A percentile compares a stretch with the other conserved stretches of the same genome.
Evolutionary conservation across 2,113 vertebrate species (phyloP).

Genomic region (Alosa alosa): DNA sequence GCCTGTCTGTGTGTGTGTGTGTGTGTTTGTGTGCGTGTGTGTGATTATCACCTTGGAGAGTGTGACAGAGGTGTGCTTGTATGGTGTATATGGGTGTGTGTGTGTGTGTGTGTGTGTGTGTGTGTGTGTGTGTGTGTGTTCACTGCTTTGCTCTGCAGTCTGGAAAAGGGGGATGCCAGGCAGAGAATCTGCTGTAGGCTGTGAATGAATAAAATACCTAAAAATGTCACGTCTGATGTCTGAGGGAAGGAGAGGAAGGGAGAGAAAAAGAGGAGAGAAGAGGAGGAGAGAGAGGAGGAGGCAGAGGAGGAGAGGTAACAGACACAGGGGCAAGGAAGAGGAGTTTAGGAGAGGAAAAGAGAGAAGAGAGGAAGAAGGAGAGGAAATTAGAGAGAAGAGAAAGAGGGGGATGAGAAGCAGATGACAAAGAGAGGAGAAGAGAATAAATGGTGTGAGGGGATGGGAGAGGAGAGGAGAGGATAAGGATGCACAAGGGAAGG

Average conservation of each 20-base stretch:
- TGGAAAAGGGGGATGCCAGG: background rate
- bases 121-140: background rate
- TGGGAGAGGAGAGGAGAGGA: background rate
- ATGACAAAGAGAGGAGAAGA: background rate
- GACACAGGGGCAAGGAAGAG: background rate
- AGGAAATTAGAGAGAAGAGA: background rate
- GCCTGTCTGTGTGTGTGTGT: background rate
- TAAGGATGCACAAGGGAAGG: background rate
- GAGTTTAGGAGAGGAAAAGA: background rate
- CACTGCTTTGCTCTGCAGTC: background rate
- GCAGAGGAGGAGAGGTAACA: background rate
- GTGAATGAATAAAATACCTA: background rate
- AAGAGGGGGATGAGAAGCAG: background rate
- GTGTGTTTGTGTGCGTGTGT: constrained; percentile 2
- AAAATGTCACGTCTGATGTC: constrained; percentile 8
- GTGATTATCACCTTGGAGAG: background rate
- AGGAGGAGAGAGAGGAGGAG: background rate
- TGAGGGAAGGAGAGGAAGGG: background rate
- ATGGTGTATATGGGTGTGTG: background rate
- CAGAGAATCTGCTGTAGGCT: background rate
- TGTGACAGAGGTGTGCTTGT: background rate
- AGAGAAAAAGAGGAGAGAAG: background rate
- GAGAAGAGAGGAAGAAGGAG: background rate
- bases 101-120: background rate
- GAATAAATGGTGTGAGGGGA: background rate